Base-by-base conservation (phyloP, 2,113 vertebrate genomes). In the Dipodomys merriami region DNA sequence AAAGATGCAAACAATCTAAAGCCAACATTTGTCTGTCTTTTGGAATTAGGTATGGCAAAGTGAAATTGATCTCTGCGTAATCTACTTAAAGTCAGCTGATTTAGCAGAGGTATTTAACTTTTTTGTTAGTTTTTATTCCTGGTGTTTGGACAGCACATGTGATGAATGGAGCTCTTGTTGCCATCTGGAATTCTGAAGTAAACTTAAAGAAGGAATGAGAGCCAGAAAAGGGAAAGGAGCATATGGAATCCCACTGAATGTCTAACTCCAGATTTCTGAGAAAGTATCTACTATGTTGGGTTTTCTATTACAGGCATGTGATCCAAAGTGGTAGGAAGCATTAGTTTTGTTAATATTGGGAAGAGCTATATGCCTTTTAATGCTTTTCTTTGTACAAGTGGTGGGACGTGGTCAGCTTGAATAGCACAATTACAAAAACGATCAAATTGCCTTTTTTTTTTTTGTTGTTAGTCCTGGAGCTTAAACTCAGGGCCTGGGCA, bases 111-210 rank as follows among this genome's bases (percentile, higher is more conserved):
- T 53, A 60, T 60, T 92, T 77, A 78, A 78, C 2, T 23, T 82
- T 33, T 57, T 18, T 69, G 15, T 57, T 57, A 57, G 3, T 79
- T 44, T 74, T 91, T 88, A 33, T 94, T 90, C 46, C 30, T 79
- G 44, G 7, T 74, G 29, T 79, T 88, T 88, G 85, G 44, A 79
- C 53, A 88, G 35, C 88, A 90, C 65, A 91, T 88, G 65, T 93
- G 83, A 95, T 19, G 22, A 57, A 62, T 76, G 62, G 82, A 83
- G 60, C 16, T 90, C 46, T 87, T 84, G 64, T 27, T 72, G 13
- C 82, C 93, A 86, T 76, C 71, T 91, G 90, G 69, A 91, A 68
- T 44, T 39, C 67, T 13, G 90, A 83, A 76, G 91, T 64, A 79
- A 95, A 60, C 16, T 16, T 78, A 81, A 77, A 60, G 64, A 83